These are phyloP conservation scores for Clarias magur DNA, from an alignment of 2,113 vertebrate species.

Conservation along the genomic window DNA sequence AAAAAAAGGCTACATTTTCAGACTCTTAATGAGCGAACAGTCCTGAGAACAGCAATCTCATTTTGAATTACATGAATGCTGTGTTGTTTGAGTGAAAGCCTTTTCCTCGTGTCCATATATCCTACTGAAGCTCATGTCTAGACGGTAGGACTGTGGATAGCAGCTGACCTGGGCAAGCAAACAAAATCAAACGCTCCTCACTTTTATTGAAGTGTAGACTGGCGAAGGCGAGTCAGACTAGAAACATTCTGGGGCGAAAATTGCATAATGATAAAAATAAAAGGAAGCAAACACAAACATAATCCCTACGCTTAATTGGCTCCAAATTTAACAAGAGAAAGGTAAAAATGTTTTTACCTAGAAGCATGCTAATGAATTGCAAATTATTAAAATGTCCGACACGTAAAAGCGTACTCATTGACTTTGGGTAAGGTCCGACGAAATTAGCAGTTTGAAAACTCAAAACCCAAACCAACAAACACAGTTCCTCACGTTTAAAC, in stretches of 20 bases:
- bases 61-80: background rate
- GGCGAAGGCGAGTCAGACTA: background rate
- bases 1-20: background rate
- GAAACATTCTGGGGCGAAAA: background rate
- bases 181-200: slow-evolving; percentile 18
- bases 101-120: slow-evolving; percentile 31
- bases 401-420: background rate
- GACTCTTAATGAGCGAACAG: background rate
- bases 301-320: background rate
- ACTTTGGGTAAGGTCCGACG: background rate
- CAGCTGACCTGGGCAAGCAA: slow-evolving; percentile 17
- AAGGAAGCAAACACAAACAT: background rate
- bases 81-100: slow-evolving; percentile 9
- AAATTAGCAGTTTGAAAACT: background rate
- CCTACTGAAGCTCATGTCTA: slow-evolving; percentile 41
- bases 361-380: background rate
- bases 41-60: background rate
- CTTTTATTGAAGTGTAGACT: slow-evolving; percentile 3
- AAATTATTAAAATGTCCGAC: background rate
- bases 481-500: background rate
- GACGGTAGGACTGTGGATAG: slow-evolving; percentile 19
- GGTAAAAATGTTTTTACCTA: background rate
- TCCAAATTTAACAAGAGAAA: background rate
- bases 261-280: background rate
- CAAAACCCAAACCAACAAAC: background rate